These are phyloP conservation scores for Galerucella pusilla DNA, from an alignment of 2,888 invertebrate genomes.

Conservation along the genomic window DNA sequence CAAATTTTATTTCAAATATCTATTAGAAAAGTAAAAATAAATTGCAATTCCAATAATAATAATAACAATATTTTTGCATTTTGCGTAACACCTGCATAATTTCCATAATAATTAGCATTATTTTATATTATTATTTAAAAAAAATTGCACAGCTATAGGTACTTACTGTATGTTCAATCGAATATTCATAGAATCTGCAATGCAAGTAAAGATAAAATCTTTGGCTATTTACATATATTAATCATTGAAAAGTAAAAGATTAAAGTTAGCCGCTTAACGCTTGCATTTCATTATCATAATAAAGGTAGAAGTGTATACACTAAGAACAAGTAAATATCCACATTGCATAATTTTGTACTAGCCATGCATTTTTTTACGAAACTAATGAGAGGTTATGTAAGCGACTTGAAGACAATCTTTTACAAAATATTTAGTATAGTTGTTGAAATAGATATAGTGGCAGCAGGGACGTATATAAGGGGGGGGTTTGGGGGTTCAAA, in stretches of 20 bases:
- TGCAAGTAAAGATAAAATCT: slow-evolving; percentile 1
- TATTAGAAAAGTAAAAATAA: no score
- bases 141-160: neutral
- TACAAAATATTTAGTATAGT: no score
- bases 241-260: slow-evolving; percentile 14
- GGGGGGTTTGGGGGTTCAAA: no score
- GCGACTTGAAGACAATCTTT: no score
- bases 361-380: no score
- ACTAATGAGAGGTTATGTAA: no score
- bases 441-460: no score
- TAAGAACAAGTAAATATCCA: neutral
- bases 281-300: slow-evolving; percentile 20
- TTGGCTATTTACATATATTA: slow-evolving; percentile 12
- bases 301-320: slow-evolving; percentile 13
- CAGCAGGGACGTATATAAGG: no score
- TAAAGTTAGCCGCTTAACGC: slow-evolving; percentile 13
- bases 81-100: neutral
- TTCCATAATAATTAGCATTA: neutral
- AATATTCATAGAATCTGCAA: slow-evolving; percentile 8
- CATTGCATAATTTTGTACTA: neutral
- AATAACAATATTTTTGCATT: no score
- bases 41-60: no score
- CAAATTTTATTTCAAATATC: no score
- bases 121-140: neutral
- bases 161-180: neutral